Conservation (phyloP, 2,888 invertebrate genomes). For the Melitaea athalia region DNA sequence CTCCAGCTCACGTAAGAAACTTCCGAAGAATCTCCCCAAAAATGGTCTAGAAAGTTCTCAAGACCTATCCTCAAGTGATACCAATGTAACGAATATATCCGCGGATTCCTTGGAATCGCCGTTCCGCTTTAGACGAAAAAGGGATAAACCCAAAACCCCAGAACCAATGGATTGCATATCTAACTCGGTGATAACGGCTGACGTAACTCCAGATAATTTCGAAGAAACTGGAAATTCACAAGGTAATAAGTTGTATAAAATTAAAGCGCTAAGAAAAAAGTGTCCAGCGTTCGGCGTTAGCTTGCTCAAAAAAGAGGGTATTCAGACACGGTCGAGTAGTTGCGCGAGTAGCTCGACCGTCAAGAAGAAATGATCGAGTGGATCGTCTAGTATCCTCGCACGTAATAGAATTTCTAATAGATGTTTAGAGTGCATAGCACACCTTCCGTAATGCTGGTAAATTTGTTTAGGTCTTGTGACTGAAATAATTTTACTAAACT, state of each 20-base stretch:
- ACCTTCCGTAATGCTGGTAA: conserved; percentile 49
- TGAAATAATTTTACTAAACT: conserved; percentile 60
- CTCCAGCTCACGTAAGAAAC: conserved; percentile 70
- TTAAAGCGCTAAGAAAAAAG: conserved; percentile 75
- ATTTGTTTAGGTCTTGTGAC: conserved; percentile 56
- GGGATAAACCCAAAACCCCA: conserved; percentile 73
- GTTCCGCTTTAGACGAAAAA: conserved; percentile 72
- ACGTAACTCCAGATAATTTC: conserved; percentile 71
- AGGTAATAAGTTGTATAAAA: conserved; percentile 77
- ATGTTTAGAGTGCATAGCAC: conserved; percentile 59
- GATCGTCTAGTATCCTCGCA: conserved; percentile 46
- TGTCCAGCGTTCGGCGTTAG: conserved; percentile 71
- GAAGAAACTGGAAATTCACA: conserved; percentile 77
- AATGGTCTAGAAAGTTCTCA: conserved; percentile 63
- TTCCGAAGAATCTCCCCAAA: conserved; percentile 65
- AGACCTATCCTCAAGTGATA: conserved; percentile 77
- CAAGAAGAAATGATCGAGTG: conserved; percentile 78
- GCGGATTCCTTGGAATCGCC: conserved; percentile 74
- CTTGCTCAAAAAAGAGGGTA: conserved; percentile 71
- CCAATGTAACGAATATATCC: conserved; percentile 76
- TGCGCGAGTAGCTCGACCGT: conserved; percentile 68
- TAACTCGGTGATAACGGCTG: conserved; percentile 69
- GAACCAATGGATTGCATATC: conserved; percentile 76
- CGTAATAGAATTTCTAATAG: conserved; percentile 49
- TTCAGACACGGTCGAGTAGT: conserved; percentile 76